Evolutionary conservation across 2,888 invertebrate species (phyloP), one percentile per base, ranked within the genome.

Genomic region (Tachina grossa): DNA sequence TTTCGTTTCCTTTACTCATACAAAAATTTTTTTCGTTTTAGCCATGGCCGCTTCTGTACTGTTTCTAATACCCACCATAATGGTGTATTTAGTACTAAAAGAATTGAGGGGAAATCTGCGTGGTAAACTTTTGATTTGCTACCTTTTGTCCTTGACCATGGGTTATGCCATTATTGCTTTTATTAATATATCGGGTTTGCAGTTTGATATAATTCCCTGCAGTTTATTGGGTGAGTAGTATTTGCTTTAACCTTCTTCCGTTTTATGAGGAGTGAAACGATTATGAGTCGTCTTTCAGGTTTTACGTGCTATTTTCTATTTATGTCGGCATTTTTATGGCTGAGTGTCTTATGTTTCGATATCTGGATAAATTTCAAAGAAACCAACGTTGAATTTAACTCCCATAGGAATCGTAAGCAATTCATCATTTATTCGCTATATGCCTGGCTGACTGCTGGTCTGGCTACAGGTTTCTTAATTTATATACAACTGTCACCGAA

Each of bases 321-420:
- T 90, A 94, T 96, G 92, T 94, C 95, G 41, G 95, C 96, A 87
- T 96, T 96, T 93, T 96, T 96, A 91, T 97, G 97, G 97, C 94
- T 97, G 89, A 96, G 96, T 90, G 95, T 96, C 19, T 96, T 96
- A 94, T 96, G 96, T 91, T 95, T 96, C 91, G 96, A 97, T 90
- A 95, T 97, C 89, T 97, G 96, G 95, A 95, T 95, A 93, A 88
- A 86, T 84, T 87, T 88, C 14, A 82, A 85, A 10, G 86, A 86
- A n/a, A 80, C 79, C 6, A 83, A 76, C 45, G 22, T 81, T 19
- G 76, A 85, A 45, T 39, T 74, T 5, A 81, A 75, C 31, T 55
- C 77, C 0, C 49, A 31, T n/a, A 51, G 65, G 41, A 61, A 83
- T 51, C 39, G 19, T 1, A 88, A 88, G 71, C 85, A 86, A 43